phyloP scores from a whole-genome alignment of 2,888 invertebrate genomes.

The Ligdia adustata region DNA sequence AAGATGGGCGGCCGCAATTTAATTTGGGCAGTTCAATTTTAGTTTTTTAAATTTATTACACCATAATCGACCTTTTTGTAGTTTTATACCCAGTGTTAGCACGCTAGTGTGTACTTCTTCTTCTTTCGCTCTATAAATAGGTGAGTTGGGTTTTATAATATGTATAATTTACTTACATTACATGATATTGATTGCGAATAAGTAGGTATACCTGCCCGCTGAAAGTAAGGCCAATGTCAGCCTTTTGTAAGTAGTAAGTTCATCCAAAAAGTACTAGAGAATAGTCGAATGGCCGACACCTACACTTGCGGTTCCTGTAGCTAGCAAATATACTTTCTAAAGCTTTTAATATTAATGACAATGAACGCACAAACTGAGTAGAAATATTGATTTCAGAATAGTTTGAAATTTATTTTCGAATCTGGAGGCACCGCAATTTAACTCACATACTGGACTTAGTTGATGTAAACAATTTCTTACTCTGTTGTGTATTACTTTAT shows the following conservation, averaged over 20 bases:
- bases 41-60: constrained; percentile 55
- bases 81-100: constrained; percentile 40
- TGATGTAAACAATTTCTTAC: no score
- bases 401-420: no score
- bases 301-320: no score
- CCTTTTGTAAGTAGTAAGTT: constrained; percentile 26
- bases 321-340: no score
- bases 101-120: constrained; percentile 55
- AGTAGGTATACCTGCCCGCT: constrained; percentile 11
- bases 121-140: constrained; percentile 33
- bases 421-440: no score
- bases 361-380: no score
- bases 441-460: no score
- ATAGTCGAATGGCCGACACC: no score
- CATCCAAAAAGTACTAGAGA: no score
- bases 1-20: constrained; percentile 67
- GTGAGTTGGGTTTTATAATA: constrained; percentile 38
- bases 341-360: no score
- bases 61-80: constrained; percentile 39
- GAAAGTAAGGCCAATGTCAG: constrained; percentile 76
- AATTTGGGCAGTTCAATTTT: constrained; percentile 40
- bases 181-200: constrained; percentile 69
- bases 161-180: constrained; percentile 11
- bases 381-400: no score
- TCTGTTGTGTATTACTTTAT: no score